phyloP scores from a whole-genome alignment of 2,888 invertebrate species.

The Amiota communis region DNA sequence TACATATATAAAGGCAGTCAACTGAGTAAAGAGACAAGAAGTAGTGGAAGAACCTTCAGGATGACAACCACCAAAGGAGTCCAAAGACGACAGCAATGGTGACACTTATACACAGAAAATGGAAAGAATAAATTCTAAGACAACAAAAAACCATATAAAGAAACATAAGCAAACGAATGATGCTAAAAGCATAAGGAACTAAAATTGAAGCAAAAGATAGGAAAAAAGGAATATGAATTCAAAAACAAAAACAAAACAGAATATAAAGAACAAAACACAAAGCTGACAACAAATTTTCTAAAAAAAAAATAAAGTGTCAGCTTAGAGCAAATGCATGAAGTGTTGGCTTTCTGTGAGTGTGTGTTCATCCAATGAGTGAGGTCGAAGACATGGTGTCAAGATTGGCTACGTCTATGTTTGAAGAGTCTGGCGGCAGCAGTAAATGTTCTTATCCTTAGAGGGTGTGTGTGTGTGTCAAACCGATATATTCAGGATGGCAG shows the following conservation, averaged over 20 bases:
- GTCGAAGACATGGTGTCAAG: not conserved
- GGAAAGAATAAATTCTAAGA: constrained; percentile 48
- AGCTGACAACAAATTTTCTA: constrained; percentile 25
- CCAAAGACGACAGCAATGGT: not conserved
- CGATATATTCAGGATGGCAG: constrained; percentile 17
- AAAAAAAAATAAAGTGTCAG: constrained; percentile 26
- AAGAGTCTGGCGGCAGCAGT: not conserved
- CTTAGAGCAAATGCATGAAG: constrained; percentile 26
- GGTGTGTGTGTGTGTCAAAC: constrained; percentile 6
- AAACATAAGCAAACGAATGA: not conserved
- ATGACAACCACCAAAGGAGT: not conserved
- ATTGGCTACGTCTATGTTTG: not conserved
- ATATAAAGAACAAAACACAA: constrained; percentile 1
- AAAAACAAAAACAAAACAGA: constrained; percentile 9
- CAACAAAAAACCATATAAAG: constrained; percentile 32
- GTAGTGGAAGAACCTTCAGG: not conserved
- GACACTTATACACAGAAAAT: constrained; percentile 44
- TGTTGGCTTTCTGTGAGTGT: constrained; percentile 2
- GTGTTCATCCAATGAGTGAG: no score
- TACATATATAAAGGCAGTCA: not conserved
- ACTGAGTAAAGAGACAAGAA: not conserved
- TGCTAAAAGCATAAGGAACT: not conserved
- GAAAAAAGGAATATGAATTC: not conserved
- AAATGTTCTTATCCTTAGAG: not conserved
- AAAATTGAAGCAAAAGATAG: not conserved